Base-by-base conservation (phyloP, 2,797 vertebrate species). In the Salarias fasciatus region DNA sequence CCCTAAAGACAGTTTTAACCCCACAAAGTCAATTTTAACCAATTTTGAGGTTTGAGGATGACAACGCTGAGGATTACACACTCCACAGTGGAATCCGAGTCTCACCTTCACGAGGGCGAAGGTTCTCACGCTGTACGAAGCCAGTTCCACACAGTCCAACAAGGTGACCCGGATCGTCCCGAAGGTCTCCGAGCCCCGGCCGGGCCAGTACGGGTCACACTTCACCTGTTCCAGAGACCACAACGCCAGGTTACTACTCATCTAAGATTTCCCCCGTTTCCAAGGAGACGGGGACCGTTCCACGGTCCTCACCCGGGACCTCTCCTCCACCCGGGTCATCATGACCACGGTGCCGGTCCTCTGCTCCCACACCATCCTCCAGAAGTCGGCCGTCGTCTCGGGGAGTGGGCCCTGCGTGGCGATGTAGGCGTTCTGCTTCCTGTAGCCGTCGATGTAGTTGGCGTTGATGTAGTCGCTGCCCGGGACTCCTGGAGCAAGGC, bases 331-430 rank as follows among this genome's bases (percentile, higher is more conserved):
- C 45, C 94, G 92, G 6, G 97, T 99, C 96, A 99, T 98, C 97
- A 98, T 99, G 56, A 98, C 90, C 6, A 99, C 93, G 1, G 95
- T 98, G 71, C 91, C 93, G 11, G 95, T 95, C 63, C 95, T 94
- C 86, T 99, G 97, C 30, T 98, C 97, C 97, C 97, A 99, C 75
- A 99, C 94, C 96, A 98, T 96, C 78, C 97, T 94, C 97, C 97
- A 99, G 93, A 99, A 99, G 82, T 99, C 96, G 0, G 93, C 94
- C 74, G 98, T 92, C 0, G 97, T 99, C 87, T 99, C 96, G 0
- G 95, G 95, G 82, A 99, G 92, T 0, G 97, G 96, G 3, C 97
- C 97, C 84, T 99, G 97, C 0, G 97, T 98, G 56, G 96, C 96
- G 0, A 99, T 99, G 92, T 97, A 99, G 63, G 97, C 97, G 0